A percentile compares a stretch with the other conserved stretches of the same genome.
These are phyloP conservation scores for Catocala nupta DNA, from an alignment of 2,888 invertebrate species.

Conservation along the genomic window DNA sequence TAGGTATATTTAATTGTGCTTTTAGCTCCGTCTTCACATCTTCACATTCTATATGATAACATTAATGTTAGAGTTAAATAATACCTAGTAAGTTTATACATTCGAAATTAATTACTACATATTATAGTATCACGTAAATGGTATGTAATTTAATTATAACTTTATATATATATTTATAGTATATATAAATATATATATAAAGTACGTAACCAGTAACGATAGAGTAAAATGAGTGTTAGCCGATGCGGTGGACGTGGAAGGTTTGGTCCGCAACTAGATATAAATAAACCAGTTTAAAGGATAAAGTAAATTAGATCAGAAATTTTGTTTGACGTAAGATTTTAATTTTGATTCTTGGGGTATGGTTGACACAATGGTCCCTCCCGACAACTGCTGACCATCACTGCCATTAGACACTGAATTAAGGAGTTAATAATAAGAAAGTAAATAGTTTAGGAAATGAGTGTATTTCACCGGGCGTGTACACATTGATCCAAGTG, in stretches of 20 bases:
- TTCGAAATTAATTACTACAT: conserved; percentile 42
- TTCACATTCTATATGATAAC: conserved; percentile 42
- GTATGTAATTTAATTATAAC: conserved; percentile 45
- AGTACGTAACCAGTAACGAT: conserved; percentile 48
- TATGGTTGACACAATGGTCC: conserved; percentile 68
- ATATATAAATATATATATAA: conserved; percentile 26
- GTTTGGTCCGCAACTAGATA: conserved; percentile 53
- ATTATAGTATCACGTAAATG: conserved; percentile 45
- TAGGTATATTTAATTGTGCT: conserved; percentile 26
- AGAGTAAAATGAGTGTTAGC: conserved; percentile 53
- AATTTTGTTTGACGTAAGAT: conserved; percentile 63
- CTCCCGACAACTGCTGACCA: conserved; percentile 79
- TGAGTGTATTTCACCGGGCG: conserved; percentile 50
- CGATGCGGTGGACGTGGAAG: conserved; percentile 36
- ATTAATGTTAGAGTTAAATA: conserved; percentile 49
- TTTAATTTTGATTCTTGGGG: conserved; percentile 69
- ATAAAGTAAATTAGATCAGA: conserved; percentile 59
- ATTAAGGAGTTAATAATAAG: conserved; percentile 67
- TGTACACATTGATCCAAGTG: conserved; percentile 34
- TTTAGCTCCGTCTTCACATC: conserved; percentile 41
- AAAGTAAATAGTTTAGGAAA: conserved; percentile 61
- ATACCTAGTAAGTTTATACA: conserved; percentile 48
- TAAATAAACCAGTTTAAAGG: conserved; percentile 48
- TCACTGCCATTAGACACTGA: conserved; percentile 81
- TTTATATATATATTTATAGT: conserved; percentile 36